Base-by-base conservation (phyloP, 2,797 vertebrate genomes). In the Prunella strophiata region DNA sequence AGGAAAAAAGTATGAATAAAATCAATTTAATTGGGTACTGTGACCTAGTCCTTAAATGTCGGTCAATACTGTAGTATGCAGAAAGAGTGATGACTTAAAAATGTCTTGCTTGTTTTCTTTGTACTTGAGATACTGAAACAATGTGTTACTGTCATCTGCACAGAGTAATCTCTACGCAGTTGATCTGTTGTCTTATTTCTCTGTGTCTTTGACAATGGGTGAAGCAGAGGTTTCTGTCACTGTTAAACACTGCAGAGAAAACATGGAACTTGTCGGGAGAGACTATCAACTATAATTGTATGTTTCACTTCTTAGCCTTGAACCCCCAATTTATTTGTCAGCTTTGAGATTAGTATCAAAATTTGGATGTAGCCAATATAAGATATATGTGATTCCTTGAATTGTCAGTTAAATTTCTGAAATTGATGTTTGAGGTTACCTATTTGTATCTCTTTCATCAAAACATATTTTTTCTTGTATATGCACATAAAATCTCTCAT, bases 181-280 rank as follows among this genome's bases (percentile, higher is more conserved):
- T 94, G 86, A 95, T 94, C 74, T 93, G 61, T 91, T 82, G 20
- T 86, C 68, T 94, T 63, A 45, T 89, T 96, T 89, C 65, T 58
- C 3, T 89, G 72, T 7, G 1, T 66, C 62, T 96, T 85, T 84
- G 54, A 67, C 70, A 86, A 7, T n/a, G 30, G 9, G 72, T 77
- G 45, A 68, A 91, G 34, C 29, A 63, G 70, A 43, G 25, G 30
- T 75, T 92, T 85, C 55, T 91, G 43, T 70, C 59, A 51, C 38
- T 45, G 26, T 85, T 91, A 80, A 77, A 61, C 29, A 55, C 36
- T 47, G 25, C 45, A 65, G 30, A 71, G 43, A 61, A 94, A 61
- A 66, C 29, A 29, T 19, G 50, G 5, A 63, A 45, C 27, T 67
- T 91, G 29, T 58, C 38, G 77, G 65, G 20, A 74, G 36, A 83